Evolutionary conservation across 35 echinoderm and acorn worm species (phyloP), one percentile per base, ranked within the genome.

Genomic region (Heliocidaris tuberculata): DNA sequence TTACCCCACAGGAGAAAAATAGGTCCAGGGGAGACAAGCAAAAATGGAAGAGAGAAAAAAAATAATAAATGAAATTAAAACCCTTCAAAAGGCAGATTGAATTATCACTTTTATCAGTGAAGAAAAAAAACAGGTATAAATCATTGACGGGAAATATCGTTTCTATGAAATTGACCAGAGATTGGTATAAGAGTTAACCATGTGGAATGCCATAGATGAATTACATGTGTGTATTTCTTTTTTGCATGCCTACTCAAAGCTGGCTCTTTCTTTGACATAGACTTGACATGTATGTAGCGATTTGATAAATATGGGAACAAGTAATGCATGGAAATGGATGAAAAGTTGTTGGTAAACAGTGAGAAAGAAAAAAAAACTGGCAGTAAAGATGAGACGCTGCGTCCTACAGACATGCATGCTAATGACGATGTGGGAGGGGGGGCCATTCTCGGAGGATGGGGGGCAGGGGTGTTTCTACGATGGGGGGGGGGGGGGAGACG

Each of bases 311-410:
- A 78, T 78, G 32, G 85, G 94, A 94, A 88, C 78, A 95, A 95
- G 95, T 61, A 92, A 93, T 61, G 90, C 95, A 92, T 95, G 92
- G 95, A 92, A 92, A 95, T 93, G 95, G 95, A 93, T 49, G 89
- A 95, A 92, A 95, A 93, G 85, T 95, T 95, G 65, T 78, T 78
- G 19, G 65, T 78, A 78, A 78, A 78, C 65, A 78, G 65, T 78
- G 65, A 78, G 21, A 93, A 93, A 95, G 92, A 95, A 86, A 94
- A 85, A 85, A 94, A 85, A 94, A 94, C 54, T 31, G n/a, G 59
- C 32, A 71, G 48, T 93, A 49, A 93, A 19, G 30, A 61, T 93
- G 31, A 93, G 48, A 93, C 24, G 56, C 13, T 32, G 30, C 49
- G 21, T 56, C 49, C 48, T 31, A 93, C 30, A 59, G 92, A 89